A percentile compares a stretch with the other conserved stretches of the same genome.
Evolutionary conservation across 2,888 invertebrate genomes (phyloP).

Genomic region (Cephus nigrinus): DNA sequence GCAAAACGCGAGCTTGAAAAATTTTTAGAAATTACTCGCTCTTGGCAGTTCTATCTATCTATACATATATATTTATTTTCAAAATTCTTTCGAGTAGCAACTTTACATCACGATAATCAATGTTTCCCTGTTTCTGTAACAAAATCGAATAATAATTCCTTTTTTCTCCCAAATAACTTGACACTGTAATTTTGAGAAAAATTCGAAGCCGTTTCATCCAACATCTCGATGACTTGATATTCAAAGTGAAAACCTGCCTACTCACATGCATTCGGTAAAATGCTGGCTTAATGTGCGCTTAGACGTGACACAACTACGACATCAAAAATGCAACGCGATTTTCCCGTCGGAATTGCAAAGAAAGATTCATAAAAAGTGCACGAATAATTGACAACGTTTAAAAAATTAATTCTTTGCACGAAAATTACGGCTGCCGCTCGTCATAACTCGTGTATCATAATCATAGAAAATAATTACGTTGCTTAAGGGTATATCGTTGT

Average conservation of each 20-base stretch:
- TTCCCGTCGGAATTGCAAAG: not conserved
- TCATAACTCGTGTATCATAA: not conserved
- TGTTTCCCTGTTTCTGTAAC: not conserved
- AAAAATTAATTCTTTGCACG: not conserved
- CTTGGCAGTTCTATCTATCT: conserved; percentile 42
- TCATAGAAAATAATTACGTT: not conserved
- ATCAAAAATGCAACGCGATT: not conserved
- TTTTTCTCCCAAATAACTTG: not conserved
- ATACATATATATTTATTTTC: not conserved
- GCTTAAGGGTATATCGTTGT: not conserved
- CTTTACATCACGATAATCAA: not conserved
- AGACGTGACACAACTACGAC: conserved; percentile 39
- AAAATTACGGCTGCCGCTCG: not conserved
- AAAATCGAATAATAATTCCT: not conserved
- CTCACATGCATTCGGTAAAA: not conserved
- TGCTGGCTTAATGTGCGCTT: conserved; percentile 43
- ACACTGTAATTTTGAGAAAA: not conserved
- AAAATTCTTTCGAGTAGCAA: not conserved
- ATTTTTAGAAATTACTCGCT: conserved; percentile 32
- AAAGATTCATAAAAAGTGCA: not conserved
- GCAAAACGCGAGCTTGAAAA: not conserved
- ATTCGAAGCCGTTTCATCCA: not conserved
- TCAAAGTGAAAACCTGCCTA: not conserved
- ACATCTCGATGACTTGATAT: not conserved
- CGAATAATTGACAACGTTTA: not conserved